These are phyloP conservation scores for Dinomys branickii DNA, from an alignment of 2,113 vertebrate genomes.

Conservation along the genomic window DNA sequence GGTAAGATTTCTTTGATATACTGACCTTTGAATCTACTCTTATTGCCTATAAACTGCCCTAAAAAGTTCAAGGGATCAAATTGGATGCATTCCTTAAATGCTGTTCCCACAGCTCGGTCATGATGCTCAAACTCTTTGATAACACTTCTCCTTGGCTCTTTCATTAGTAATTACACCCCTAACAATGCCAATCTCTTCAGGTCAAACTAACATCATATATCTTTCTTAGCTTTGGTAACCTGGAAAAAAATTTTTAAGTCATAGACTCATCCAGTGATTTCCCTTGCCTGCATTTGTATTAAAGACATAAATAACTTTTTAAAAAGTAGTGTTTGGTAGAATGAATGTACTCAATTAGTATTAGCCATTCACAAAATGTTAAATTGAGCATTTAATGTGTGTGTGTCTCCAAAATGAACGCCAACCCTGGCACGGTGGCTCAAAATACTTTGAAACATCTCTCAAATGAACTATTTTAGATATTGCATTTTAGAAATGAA, in stretches of 20 bases:
- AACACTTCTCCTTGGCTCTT: neutral
- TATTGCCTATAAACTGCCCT: neutral
- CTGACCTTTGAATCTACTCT: neutral
- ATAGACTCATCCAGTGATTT: neutral
- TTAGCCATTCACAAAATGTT: neutral
- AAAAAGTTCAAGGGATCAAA: neutral
- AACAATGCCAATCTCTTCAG: neutral
- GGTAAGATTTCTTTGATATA: neutral
- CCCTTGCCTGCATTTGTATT: neutral
- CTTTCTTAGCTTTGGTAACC: neutral
- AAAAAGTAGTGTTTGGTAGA: neutral
- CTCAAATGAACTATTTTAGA: slow-evolving; percentile 61
- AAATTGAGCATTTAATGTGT: neutral
- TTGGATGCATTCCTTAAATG: neutral
- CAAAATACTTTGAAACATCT: slow-evolving; percentile 44
- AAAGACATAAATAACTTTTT: neutral
- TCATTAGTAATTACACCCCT: neutral
- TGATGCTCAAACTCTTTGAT: neutral
- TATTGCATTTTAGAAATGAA: slow-evolving; percentile 64
- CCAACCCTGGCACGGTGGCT: neutral
- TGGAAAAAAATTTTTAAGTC: neutral
- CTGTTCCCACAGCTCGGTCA: neutral
- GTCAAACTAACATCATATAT: neutral
- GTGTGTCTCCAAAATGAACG: slow-evolving; percentile 26
- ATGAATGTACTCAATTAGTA: neutral